phyloP scores from a whole-genome alignment of 1,140 invertebrate species.

The Carposina sasakii region DNA sequence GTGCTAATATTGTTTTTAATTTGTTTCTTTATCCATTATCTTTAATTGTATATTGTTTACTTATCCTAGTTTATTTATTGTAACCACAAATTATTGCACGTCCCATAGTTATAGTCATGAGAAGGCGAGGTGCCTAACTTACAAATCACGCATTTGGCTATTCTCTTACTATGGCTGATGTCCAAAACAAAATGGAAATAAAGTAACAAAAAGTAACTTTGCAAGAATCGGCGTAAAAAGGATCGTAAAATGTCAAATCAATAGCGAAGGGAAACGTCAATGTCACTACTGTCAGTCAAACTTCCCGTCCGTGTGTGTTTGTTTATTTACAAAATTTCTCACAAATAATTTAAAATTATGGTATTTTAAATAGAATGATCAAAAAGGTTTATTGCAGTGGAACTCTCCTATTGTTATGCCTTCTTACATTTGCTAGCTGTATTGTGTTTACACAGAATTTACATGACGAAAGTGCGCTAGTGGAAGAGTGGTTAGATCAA shows the following conservation, averaged over 20 bases:
- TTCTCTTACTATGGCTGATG: no score
- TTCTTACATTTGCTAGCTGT: conserved; percentile 42
- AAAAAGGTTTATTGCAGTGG: conserved; percentile 43
- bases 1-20: background rate
- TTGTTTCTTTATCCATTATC: background rate
- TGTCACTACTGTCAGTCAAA: no score
- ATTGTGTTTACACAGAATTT: conserved; percentile 51
- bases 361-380: conserved; percentile 39
- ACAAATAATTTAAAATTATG: conserved; percentile 25
- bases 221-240: no score
- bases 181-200: no score
- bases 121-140: no score
- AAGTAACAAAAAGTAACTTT: no score
- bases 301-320: conserved; percentile 12
- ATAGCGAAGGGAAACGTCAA: no score
- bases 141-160: no score
- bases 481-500: conserved; percentile 81
- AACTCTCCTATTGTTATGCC: conserved; percentile 44
- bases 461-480: conserved; percentile 73
- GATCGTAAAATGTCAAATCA: background rate
- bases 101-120: no score
- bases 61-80: no score
- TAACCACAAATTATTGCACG: no score
- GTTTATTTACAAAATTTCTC: conserved; percentile 21
- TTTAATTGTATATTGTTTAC: background rate